Conservation (phyloP, 2,888 invertebrate species). For the Noctuana brunneofusca region DNA sequence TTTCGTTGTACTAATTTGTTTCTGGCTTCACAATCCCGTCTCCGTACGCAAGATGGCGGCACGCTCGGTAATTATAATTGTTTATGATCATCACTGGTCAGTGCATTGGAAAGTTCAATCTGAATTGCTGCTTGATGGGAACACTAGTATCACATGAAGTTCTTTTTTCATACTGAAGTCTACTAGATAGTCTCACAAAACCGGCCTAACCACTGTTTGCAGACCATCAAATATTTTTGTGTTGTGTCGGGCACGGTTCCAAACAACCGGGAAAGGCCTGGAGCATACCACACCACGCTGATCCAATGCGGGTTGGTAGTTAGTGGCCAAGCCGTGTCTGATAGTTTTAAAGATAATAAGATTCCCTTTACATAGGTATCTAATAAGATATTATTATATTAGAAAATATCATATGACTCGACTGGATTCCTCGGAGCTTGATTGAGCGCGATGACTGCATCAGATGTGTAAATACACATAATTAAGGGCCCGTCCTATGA, state of each 20-base stretch:
- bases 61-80: conserved; percentile 20
- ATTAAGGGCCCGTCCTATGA: conserved; percentile 22
- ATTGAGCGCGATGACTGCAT: conserved; percentile 4
- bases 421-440: not conserved
- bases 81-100: conserved; percentile 17
- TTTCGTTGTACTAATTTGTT: not conserved
- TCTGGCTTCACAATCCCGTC: not conserved
- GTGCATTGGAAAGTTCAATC: conserved; percentile 14
- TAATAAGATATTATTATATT: too few relatives aligned
- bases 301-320: too few relatives aligned
- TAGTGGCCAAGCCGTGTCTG: not conserved
- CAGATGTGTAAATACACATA: conserved; percentile 16
- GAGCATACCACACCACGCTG: too few relatives aligned
- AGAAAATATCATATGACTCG: not conserved
- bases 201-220: too few relatives aligned
- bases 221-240: too few relatives aligned
- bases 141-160: not conserved
- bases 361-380: too few relatives aligned
- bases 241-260: too few relatives aligned
- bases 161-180: not conserved
- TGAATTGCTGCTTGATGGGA: conserved; percentile 1
- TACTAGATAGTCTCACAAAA: too few relatives aligned
- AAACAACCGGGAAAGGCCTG: too few relatives aligned
- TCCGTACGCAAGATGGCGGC: not conserved
- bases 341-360: not conserved